Evolutionary conservation across 1,140 invertebrate species (phyloP), one percentile per base, ranked within the genome.

Genomic region (Helicoverpa armigera): DNA sequence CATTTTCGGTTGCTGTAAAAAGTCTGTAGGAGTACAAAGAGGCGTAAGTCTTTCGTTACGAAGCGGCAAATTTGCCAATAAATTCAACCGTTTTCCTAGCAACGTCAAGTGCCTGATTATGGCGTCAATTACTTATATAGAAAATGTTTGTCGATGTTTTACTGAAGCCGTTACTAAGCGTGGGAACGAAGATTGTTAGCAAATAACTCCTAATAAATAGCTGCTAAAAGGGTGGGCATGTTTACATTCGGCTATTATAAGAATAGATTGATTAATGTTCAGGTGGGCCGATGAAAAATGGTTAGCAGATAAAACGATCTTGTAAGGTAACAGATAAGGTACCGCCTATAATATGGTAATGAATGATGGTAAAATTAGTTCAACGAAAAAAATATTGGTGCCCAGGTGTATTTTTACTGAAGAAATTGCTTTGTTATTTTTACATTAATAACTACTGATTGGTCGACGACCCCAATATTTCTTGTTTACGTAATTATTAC

Each of bases 211-310:
- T 65, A 53, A 76, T 76, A 76, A 63, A 76, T 76, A 61, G 13
- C 48, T 35, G 74, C 74, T 75, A 75, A 76, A 76, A 76, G 74
- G 74, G 74, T 76, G 60, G 29, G 74, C 48, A 58, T 76, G 74
- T 76, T 76, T 76, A 76, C 74, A 63, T 51, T 76, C 48, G 18
- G n/a, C 43, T 61, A 51, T 63, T 63, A 76, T 53, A 76, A 76
- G 58, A 61, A 76, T 61, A 50, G 73, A 75, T 63, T 76, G 74
- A 76, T 76, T 76, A 76, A 76, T 76, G 74, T 29, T 76, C 48
- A 76, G 58, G 74, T 53, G 23, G 58, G 60, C 18, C 48, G 74
- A 63, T 76, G 74, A 76, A 76, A 76, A 76, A 76, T 76, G 74
- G 54, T 63, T 58, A 51, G 58, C 74, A 76, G 74, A 51, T 69